phyloP scores from a whole-genome alignment of 2,888 invertebrate species.

The Entomobrya multifasciata region DNA sequence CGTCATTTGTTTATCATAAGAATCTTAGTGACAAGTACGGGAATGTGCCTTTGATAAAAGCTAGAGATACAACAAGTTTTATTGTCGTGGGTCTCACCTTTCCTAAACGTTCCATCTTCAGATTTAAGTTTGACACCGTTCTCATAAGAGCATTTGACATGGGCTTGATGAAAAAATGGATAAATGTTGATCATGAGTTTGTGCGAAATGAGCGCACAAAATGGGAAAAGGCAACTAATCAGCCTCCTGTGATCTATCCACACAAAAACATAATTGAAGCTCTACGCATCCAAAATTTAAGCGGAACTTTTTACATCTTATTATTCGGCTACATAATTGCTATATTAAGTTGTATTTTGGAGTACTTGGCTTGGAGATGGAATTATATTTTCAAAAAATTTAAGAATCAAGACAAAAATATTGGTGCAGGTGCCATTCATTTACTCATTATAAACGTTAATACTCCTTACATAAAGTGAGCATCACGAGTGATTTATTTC shows the following conservation, averaged over 20 bases:
- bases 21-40: constrained; percentile 71
- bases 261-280: not conserved
- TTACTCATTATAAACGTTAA: too few relatives aligned
- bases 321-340: not conserved
- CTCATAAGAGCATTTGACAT: constrained; percentile 30
- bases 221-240: constrained; percentile 65
- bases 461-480: too few relatives aligned
- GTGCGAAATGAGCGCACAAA: constrained; percentile 45
- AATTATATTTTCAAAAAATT: too few relatives aligned
- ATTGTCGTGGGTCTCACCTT: constrained; percentile 57
- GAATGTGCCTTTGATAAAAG: constrained; percentile 57
- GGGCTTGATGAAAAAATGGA: constrained; percentile 67
- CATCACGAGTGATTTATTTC: too few relatives aligned
- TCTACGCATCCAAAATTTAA: constrained; percentile 54
- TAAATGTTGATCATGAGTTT: constrained; percentile 54
- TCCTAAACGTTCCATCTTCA: constrained; percentile 60
- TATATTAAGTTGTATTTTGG: not conserved
- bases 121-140: constrained; percentile 57
- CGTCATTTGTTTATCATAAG: constrained; percentile 56
- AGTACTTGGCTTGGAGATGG: not conserved
- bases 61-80: constrained; percentile 50
- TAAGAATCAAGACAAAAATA: too few relatives aligned
- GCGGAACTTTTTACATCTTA: constrained; percentile 41
- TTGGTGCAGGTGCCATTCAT: too few relatives aligned
- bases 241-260: constrained; percentile 11